A percentile compares a stretch with the other conserved stretches of the same genome.
phyloP scores from a whole-genome alignment of 2,888 invertebrate species.

The Philereme transversata region DNA sequence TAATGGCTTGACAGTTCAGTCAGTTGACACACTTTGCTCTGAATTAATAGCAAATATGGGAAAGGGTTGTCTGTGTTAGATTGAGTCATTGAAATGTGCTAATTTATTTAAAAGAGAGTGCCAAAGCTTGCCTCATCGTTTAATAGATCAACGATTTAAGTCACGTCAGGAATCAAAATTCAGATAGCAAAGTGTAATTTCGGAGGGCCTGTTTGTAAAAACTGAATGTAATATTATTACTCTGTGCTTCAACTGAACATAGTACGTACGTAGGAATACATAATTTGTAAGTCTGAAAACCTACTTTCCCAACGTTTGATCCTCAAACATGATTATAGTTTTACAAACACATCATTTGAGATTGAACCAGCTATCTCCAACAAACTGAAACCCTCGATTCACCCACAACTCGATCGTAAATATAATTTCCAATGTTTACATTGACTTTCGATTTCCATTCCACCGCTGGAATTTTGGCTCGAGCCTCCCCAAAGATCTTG shows the following conservation, averaged over 20 bases:
- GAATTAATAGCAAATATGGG: constrained; percentile 17
- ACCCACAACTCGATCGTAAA: constrained; percentile 45
- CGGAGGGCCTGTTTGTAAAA: no score
- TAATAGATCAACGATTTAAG: no score
- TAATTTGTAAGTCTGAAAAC: constrained; percentile 1
- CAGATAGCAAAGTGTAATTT: no score
- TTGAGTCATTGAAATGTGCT: background rate
- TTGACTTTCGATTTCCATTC: constrained; percentile 66
- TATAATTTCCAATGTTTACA: constrained; percentile 68
- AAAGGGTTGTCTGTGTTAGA: constrained; percentile 11
- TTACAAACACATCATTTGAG: constrained; percentile 26
- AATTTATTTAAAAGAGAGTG: no score
- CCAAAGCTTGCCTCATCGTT: no score
- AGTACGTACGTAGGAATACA: background rate
- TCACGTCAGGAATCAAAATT: no score
- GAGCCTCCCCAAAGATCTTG: constrained; percentile 49
- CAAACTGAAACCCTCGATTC: constrained; percentile 36
- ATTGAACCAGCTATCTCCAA: constrained; percentile 27
- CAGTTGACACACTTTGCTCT: constrained; percentile 25
- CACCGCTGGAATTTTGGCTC: constrained; percentile 59
- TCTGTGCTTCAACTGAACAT: no score
- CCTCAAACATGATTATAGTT: constrained; percentile 24
- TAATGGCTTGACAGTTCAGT: constrained; percentile 42
- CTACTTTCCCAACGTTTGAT: constrained; percentile 2
- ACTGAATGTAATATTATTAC: no score